These are phyloP conservation scores for Hypocryptadius cinnamomeus DNA, from an alignment of 2,113 vertebrate species.

Conservation along the genomic window DNA sequence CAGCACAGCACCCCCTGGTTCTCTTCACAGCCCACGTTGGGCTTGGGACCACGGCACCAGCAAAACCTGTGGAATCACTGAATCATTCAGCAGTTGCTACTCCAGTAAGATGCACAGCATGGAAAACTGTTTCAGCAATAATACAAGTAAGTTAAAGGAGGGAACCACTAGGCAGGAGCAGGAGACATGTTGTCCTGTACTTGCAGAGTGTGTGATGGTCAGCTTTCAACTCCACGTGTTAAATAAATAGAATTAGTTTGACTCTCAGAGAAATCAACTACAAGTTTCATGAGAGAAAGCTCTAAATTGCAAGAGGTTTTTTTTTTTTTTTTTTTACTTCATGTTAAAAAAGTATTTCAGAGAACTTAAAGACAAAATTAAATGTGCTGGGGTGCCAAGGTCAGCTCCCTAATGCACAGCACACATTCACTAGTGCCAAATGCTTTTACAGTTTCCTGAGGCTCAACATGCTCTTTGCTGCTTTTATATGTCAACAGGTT, in stretches of 20 bases:
- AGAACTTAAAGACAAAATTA: background rate
- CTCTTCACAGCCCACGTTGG: background rate
- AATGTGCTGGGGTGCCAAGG: background rate
- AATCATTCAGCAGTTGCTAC: background rate
- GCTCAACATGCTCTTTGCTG: background rate
- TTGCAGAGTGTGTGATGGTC: background rate
- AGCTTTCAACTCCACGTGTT: accelerated
- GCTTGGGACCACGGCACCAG: background rate
- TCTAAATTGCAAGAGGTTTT: background rate
- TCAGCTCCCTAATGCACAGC: conserved; percentile 6
- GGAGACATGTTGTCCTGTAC: background rate
- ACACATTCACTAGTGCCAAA: background rate
- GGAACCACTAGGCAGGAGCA: background rate
- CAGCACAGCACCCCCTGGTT: background rate
- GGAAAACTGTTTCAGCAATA: background rate
- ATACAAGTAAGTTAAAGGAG: background rate
- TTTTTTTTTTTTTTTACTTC: too few relatives aligned
- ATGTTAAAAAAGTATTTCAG: background rate
- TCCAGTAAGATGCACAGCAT: accelerated
- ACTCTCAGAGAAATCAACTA: background rate
- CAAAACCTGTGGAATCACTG: background rate
- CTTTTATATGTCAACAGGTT: conserved; percentile 29
- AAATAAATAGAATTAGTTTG: background rate
- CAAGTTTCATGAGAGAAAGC: background rate
- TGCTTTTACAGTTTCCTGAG: background rate